phyloP scores from a whole-genome alignment of 2,888 invertebrate genomes.

The Tetropium fuscum region DNA sequence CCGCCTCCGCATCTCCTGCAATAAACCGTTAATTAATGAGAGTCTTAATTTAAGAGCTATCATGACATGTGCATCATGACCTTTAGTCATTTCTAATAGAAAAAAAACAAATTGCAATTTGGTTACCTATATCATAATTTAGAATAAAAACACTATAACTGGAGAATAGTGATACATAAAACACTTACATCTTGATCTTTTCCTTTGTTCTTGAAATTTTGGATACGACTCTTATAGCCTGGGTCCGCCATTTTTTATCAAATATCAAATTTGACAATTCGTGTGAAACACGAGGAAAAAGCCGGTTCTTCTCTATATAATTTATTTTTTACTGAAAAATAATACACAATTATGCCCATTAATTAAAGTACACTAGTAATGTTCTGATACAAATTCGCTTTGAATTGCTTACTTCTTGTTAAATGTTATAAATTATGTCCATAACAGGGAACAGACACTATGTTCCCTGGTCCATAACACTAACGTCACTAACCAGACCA shows the following conservation, averaged over 20 bases:
- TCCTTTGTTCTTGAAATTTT: slow-evolving; percentile 98
- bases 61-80: slow-evolving; percentile 42
- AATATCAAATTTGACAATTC: slow-evolving; percentile 49
- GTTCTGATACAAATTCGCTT: not conserved
- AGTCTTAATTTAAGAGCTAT: slow-evolving; percentile 5
- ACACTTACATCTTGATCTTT: slow-evolving; percentile 98
- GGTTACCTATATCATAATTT: not conserved
- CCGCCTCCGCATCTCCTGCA: slow-evolving; percentile 95
- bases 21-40: slow-evolving; percentile 43
- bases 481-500: too few species aligned
- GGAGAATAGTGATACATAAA: slow-evolving; percentile 7
- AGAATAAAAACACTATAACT: not conserved
- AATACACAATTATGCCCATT: not conserved
- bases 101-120: not conserved
- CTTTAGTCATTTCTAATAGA: slow-evolving; percentile 8
- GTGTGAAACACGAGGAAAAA: slow-evolving; percentile 52
- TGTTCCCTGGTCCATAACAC: too few species aligned
- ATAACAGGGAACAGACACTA: too few species aligned
- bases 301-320: slow-evolving; percentile 42
- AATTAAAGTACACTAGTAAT: slow-evolving; percentile 4
- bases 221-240: slow-evolving; percentile 86
- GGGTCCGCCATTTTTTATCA: slow-evolving; percentile 74
- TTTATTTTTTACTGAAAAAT: not conserved
- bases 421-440: too few species aligned
- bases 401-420: not conserved